Conservation (phyloP, 2,797 vertebrate genomes). For the Sebastes nivosus region DNA sequence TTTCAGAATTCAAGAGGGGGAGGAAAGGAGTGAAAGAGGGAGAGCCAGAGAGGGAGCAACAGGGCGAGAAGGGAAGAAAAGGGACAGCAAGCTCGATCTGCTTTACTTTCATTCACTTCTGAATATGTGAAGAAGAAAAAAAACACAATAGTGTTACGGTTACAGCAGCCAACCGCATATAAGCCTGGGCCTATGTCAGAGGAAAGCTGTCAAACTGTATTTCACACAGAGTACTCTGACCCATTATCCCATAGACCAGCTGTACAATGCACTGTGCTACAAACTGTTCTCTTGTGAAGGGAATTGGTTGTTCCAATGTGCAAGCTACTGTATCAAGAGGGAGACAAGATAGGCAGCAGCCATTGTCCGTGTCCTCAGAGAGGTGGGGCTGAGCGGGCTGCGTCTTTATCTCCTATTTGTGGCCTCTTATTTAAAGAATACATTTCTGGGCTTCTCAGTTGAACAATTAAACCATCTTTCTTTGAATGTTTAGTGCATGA, state of each 20-base stretch:
- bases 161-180: slow-evolving; percentile 60
- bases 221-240: slow-evolving; percentile 79
- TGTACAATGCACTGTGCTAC: slow-evolving; percentile 60
- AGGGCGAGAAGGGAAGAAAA: slow-evolving; percentile 19
- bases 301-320: slow-evolving; percentile 66
- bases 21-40: background rate
- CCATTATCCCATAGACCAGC: slow-evolving; percentile 76
- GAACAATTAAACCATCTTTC: slow-evolving; percentile 17
- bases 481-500: background rate
- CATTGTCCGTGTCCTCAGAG: slow-evolving; percentile 46
- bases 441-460: background rate
- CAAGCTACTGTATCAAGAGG: slow-evolving; percentile 60
- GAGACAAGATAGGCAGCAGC: slow-evolving; percentile 56
- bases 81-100: slow-evolving; percentile 18
- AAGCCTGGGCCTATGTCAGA: slow-evolving; percentile 67
- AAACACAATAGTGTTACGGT: slow-evolving; percentile 51
- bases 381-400: background rate
- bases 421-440: slow-evolving; percentile 7
- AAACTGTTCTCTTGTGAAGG: slow-evolving; percentile 66
- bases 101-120: slow-evolving; percentile 58
- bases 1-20: slow-evolving; percentile 34
- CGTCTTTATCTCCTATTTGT: slow-evolving; percentile 34
- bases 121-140: slow-evolving; percentile 48
- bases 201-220: slow-evolving; percentile 79
- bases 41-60: background rate